Percentiles rank a stretch among this genome's conserved stretches.
Evolutionary conservation across 2,888 invertebrate species (phyloP).

Genomic region (Drosophila kambysellisi): DNA sequence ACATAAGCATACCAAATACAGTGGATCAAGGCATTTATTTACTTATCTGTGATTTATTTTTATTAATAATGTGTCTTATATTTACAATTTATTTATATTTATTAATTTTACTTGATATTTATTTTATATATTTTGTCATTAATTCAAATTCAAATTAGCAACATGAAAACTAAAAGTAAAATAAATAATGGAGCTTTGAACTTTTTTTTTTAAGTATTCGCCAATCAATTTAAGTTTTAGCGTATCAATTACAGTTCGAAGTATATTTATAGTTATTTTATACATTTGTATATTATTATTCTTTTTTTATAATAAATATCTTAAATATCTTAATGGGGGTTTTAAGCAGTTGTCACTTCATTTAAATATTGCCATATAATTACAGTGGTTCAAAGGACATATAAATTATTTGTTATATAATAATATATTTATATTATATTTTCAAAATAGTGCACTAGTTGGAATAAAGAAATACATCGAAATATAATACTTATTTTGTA

Average conservation of each 20-base stretch:
- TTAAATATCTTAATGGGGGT: too few relatives aligned
- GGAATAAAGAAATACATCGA: not conserved
- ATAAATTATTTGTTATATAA: too few relatives aligned
- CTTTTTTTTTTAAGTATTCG: not conserved
- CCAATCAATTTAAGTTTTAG: not conserved
- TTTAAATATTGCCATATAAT: too few relatives aligned
- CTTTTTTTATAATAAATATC: too few relatives aligned
- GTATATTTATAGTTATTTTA: too few relatives aligned
- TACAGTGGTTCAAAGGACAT: too few relatives aligned
- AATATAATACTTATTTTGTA: not conserved
- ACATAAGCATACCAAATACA: slow-evolving; percentile 33
- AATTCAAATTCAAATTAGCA: not conserved
- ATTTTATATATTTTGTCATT: not conserved
- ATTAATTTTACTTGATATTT: not conserved
- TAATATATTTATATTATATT: not conserved
- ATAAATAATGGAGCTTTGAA: not conserved
- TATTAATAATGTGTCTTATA: not conserved
- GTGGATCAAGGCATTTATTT: slow-evolving; percentile 9
- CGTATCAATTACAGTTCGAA: not conserved
- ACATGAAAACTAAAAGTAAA: not conserved
- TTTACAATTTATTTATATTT: not conserved
- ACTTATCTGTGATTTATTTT: not conserved
- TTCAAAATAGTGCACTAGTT: not conserved
- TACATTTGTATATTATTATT: too few relatives aligned
- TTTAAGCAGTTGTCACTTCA: too few relatives aligned